phyloP scores from a whole-genome alignment of 2,113 vertebrate species.

The Epinephelus fuscoguttatus region DNA sequence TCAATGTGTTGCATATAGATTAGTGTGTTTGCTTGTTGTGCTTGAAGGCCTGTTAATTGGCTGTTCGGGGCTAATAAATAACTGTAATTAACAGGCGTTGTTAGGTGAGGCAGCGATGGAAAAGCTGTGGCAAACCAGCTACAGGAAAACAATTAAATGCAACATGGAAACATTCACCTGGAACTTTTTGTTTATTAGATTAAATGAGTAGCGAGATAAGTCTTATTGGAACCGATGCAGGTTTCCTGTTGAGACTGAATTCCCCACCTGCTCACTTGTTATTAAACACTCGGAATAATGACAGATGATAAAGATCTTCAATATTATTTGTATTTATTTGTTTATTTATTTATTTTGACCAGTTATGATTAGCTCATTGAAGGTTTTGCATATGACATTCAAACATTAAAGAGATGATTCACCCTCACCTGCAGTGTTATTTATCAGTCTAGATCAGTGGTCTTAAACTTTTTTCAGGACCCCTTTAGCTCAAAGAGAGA shows the following conservation, averaged over 20 bases:
- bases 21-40: conserved; percentile 73
- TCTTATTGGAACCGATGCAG: background rate
- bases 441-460: too few species aligned
- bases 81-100: conserved; percentile 76
- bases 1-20: conserved; percentile 69
- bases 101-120: conserved; percentile 47
- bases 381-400: too few species aligned
- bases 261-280: background rate
- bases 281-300: background rate
- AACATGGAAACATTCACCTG: conserved; percentile 36
- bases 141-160: conserved; percentile 27
- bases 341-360: too few species aligned
- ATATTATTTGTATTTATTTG: background rate
- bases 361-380: background rate
- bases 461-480: too few species aligned
- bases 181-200: conserved; percentile 27
- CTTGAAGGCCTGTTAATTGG: conserved; percentile 69
- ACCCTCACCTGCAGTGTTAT: too few species aligned
- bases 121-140: conserved; percentile 25
- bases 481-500: too few species aligned
- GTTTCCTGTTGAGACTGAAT: background rate
- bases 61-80: conserved; percentile 75
- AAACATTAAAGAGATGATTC: too few species aligned
- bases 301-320: background rate
- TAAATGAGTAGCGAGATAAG: conserved; percentile 2